Evolutionary conservation across 2,888 invertebrate genomes (phyloP), one percentile per base, ranked within the genome.

Genomic region (Drosophila koepferae): DNA sequence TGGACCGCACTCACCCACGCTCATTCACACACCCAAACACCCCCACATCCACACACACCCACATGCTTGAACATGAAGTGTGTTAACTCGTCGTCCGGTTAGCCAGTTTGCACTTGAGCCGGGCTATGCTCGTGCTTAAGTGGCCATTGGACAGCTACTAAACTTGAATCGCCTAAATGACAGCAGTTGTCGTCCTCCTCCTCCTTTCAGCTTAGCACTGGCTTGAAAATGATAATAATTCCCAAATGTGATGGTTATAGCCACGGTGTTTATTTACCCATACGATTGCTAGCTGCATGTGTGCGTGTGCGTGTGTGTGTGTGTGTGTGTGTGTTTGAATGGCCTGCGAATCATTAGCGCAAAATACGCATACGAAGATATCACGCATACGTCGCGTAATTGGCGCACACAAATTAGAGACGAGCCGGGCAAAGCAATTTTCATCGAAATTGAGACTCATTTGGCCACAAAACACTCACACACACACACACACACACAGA

Each of bases 61-160:
- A 38, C 43, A 23, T 20, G 34, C 41, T 36, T 23, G n/a, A 56
- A 10, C 9, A 18, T 53, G 34, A 9, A n/a, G 77, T 76, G 73
- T 66, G 63, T 56, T 67, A 81, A 72, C 72, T 38, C 28, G 14
- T 44, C 46, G 38, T 53, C 63, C 36, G 61, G 68, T 69, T 69
- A 69, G 72, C 58, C 44, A 54, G 59, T 64, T 69, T 67, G 65
- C 80, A 66, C 75, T 67, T 66, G 60, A 74, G 20, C 58, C 43
- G 44, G 38, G 38, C 43, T 40, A 44, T 41, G 48, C 28, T 55
- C 76, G 63, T 80, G 76, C 80, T 61, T 53, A 76, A 80, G 72
- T 76, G 80, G 51, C 56, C 44, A 53, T 46, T 46, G 65, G 54
- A 38, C 62, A 46, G 20, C 36, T 51, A 14, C 66, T 65, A 49